phyloP scores from a whole-genome alignment of 2,888 invertebrate species.

The Apeira syringaria region DNA sequence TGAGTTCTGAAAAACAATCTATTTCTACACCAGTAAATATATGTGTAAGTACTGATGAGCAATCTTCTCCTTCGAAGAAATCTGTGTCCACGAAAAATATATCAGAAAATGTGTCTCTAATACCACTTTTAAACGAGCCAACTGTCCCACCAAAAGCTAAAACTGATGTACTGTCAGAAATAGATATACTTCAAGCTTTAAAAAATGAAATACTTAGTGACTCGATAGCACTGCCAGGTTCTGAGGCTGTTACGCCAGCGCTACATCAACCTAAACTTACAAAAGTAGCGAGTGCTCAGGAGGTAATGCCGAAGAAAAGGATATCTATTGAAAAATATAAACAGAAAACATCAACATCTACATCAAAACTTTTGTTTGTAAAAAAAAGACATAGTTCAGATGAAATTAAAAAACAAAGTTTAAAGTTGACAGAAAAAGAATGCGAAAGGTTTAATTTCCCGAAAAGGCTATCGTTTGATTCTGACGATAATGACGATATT shows the following conservation, averaged over 20 bases:
- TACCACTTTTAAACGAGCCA: slow-evolving; percentile 61
- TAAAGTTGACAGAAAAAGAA: slow-evolving; percentile 77
- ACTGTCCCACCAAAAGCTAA: slow-evolving; percentile 40
- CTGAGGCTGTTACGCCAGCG: slow-evolving; percentile 55
- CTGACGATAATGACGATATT: slow-evolving; percentile 43
- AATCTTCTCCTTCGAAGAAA: too few species aligned
- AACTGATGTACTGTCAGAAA: slow-evolving; percentile 61
- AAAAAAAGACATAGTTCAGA: slow-evolving; percentile 37
- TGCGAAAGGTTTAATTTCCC: slow-evolving; percentile 72
- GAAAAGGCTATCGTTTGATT: slow-evolving; percentile 50
- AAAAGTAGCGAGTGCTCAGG: slow-evolving; percentile 61
- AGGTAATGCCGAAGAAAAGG: slow-evolving; percentile 63
- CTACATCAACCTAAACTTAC: slow-evolving; percentile 72
- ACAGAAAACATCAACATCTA: slow-evolving; percentile 48
- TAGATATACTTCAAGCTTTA: slow-evolving; percentile 74
- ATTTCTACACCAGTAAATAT: too few species aligned
- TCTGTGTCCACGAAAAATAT: too few species aligned
- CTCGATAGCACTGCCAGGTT: slow-evolving; percentile 48
- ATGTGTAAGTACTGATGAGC: too few species aligned
- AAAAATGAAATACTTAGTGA: slow-evolving; percentile 76
- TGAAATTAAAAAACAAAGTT: slow-evolving; percentile 57
- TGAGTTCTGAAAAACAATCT: background rate
- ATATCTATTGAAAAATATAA: slow-evolving; percentile 79
- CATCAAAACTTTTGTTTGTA: slow-evolving; percentile 32
- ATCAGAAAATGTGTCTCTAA: too few species aligned